A percentile compares a stretch with the other conserved stretches of the same genome.
These are phyloP conservation scores for Arctocebus calabarensis DNA, from an alignment of 2,797 vertebrate species.

Conservation along the genomic window DNA sequence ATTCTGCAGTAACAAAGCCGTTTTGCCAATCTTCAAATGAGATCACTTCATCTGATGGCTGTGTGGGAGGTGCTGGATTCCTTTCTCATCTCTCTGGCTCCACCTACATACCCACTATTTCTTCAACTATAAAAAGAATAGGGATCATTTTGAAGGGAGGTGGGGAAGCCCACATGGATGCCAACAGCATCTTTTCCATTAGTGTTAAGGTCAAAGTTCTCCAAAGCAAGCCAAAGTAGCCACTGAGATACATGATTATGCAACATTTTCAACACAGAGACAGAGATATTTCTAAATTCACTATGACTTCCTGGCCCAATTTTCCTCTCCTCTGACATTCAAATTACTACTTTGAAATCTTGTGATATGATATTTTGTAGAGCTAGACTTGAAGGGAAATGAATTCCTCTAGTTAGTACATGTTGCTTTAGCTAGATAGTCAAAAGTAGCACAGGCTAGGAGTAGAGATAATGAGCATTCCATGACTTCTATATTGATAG, in stretches of 20 bases:
- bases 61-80: background rate
- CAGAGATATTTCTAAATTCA: conserved; percentile 8
- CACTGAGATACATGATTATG: background rate
- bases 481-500: background rate
- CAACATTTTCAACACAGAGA: background rate
- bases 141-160: background rate
- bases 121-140: conserved; percentile 1
- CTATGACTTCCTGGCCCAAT: background rate
- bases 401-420: background rate
- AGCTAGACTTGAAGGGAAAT: background rate
- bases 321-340: background rate
- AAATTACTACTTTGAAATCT: background rate
- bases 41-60: background rate
- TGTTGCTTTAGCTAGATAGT: background rate
- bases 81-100: background rate
- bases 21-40: background rate
- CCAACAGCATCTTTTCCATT: background rate
- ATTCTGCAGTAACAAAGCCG: background rate
- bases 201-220: background rate
- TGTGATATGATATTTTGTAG: background rate
- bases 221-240: background rate
- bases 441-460: background rate
- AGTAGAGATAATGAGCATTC: background rate
- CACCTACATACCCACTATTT: background rate
- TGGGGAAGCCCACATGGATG: background rate